phyloP scores from a whole-genome alignment of 1,140 invertebrate genomes.

The Drosophila ficusphila region DNA sequence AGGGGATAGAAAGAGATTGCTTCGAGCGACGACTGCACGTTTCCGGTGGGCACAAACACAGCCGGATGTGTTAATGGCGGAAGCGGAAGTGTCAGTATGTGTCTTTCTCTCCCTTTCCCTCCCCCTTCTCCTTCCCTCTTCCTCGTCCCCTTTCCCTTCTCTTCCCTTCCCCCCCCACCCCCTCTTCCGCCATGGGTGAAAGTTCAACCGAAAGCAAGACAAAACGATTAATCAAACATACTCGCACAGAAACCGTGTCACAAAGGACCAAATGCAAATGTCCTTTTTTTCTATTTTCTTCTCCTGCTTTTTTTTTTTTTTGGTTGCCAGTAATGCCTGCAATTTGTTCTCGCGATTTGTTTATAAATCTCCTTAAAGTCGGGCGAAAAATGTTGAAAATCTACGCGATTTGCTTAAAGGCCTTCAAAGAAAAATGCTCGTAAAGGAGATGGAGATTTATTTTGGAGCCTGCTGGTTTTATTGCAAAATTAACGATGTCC shows the following conservation, averaged over 20 bases:
- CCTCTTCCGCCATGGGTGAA: constrained; percentile 21
- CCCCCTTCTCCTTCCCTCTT: background rate
- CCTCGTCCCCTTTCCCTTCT: background rate
- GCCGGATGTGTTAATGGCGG: constrained; percentile 79
- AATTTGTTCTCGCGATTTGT: constrained; percentile 39
- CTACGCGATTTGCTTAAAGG: constrained; percentile 10
- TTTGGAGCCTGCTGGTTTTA: background rate
- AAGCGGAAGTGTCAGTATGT: constrained; percentile 70
- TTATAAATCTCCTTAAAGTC: constrained; percentile 39
- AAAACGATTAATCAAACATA: constrained; percentile 60
- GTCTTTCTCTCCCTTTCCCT: background rate
- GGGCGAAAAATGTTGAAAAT: background rate
- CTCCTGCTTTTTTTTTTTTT: background rate
- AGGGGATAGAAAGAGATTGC: constrained; percentile 8
- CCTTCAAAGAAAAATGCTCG: background rate
- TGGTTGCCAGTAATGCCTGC: constrained; percentile 25
- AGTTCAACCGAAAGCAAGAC: constrained; percentile 37
- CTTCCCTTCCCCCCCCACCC: background rate
- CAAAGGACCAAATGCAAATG: constrained; percentile 44
- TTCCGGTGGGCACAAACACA: constrained; percentile 61
- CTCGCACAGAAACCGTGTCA: constrained; percentile 23
- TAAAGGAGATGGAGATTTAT: background rate
- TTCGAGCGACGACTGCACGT: constrained; percentile 41
- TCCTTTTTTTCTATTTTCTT: constrained; percentile 3
- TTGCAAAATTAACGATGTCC: too few species aligned